Percentiles rank a stretch among this genome's conserved stretches.
phyloP scores from a whole-genome alignment of 2,113 vertebrate species.

The Lampris megalopsis region DNA sequence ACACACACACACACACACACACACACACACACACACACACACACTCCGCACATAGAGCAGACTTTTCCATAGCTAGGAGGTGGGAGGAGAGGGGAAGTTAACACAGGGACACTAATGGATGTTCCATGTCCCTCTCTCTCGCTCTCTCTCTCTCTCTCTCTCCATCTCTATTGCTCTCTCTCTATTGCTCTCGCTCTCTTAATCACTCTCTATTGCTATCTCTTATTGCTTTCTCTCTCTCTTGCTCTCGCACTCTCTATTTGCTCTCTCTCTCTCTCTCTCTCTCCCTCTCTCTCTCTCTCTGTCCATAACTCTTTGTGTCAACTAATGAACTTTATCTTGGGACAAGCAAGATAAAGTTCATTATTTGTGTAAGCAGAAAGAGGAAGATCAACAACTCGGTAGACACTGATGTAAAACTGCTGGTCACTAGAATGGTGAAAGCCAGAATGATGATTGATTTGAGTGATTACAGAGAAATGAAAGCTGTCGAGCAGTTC shows the following conservation, averaged over 20 bases:
- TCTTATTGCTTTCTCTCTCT: neutral
- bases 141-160: slow-evolving; percentile 7
- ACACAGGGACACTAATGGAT: slow-evolving; percentile 52
- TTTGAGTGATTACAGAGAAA: too few relatives aligned
- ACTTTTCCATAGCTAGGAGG: slow-evolving; percentile 51
- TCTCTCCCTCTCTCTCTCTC: too few relatives aligned
- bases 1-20: slow-evolving; percentile 16
- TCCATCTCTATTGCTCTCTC: slow-evolving; percentile 13
- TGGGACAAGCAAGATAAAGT: too few relatives aligned
- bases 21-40: slow-evolving; percentile 1
- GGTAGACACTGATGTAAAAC: too few relatives aligned
- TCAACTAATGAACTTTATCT: too few relatives aligned
- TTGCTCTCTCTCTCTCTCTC: too few relatives aligned
- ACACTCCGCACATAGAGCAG: neutral
- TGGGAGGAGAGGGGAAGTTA: slow-evolving; percentile 43
- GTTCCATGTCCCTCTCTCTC: slow-evolving; percentile 20
- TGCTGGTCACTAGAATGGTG: too few relatives aligned
- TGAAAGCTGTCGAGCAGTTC: too few relatives aligned
- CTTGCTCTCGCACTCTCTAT: neutral
- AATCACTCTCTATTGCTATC: neutral
- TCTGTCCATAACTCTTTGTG: too few relatives aligned
- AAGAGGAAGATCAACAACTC: too few relatives aligned
- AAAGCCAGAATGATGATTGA: too few relatives aligned
- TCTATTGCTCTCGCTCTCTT: neutral
- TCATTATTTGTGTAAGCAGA: too few relatives aligned